A percentile compares a stretch with the other conserved stretches of the same genome.
Conservation (phyloP, 2,113 vertebrate species). For the Indri indri region DNA sequence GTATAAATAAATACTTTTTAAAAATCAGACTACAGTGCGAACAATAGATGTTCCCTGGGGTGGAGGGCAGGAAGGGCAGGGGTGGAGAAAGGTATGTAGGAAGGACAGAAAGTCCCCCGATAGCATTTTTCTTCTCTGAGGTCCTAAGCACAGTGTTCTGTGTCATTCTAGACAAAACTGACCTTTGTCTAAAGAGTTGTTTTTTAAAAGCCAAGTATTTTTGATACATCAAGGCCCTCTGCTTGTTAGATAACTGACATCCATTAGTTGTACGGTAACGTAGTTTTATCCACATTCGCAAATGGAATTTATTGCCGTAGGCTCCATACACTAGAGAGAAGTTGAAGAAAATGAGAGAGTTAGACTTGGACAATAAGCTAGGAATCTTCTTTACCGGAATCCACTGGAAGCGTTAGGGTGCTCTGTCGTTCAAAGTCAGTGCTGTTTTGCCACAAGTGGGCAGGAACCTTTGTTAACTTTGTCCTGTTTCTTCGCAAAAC, state of each 20-base stretch:
- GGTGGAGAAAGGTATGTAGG: background rate
- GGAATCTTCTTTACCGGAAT: slow-evolving; percentile 27
- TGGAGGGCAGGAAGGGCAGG: slow-evolving; percentile 11
- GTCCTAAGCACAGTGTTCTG: slow-evolving; percentile 39
- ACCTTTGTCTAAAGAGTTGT: slow-evolving; percentile 41
- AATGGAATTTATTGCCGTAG: slow-evolving; percentile 13
- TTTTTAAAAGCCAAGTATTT: slow-evolving; percentile 38
- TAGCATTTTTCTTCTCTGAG: background rate
- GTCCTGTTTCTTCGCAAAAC: background rate
- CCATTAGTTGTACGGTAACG: background rate
- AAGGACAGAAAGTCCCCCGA: slow-evolving; percentile 53
- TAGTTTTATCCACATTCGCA: background rate
- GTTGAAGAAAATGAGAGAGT: background rate
- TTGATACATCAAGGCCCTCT: background rate
- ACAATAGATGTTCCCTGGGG: slow-evolving; percentile 59
- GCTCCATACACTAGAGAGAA: background rate
- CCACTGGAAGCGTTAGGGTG: background rate
- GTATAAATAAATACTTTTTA: slow-evolving; percentile 62
- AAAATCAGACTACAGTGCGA: slow-evolving; percentile 25
- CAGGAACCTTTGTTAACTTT: slow-evolving; percentile 2
- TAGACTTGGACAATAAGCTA: background rate
- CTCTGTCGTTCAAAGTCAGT: background rate
- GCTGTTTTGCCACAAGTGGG: background rate
- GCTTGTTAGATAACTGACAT: slow-evolving; percentile 12
- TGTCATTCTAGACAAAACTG: slow-evolving; percentile 40